These are phyloP conservation scores for Nanorana parkeri DNA, from an alignment of 2,113 vertebrate genomes.

Conservation along the genomic window DNA sequence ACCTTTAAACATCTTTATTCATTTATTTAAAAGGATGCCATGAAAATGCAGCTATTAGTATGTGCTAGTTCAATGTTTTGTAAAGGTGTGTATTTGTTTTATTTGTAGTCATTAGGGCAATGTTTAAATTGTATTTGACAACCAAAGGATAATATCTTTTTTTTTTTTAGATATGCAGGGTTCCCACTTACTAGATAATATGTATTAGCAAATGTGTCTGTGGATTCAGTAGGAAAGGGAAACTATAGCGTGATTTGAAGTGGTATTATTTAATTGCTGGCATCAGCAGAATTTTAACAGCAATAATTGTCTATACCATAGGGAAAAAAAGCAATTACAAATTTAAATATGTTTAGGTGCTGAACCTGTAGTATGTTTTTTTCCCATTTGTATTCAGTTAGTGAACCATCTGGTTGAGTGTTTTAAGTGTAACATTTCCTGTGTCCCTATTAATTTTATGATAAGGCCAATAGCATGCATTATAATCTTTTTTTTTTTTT, in stretches of 20 bases:
- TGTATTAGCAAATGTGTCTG: neutral
- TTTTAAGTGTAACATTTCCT: no score
- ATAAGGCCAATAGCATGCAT: no score
- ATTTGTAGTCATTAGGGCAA: neutral
- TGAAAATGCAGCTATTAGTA: neutral
- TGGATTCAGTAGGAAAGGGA: neutral
- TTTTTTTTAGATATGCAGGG: neutral
- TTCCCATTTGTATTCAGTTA: neutral
- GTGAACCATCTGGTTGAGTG: no score
- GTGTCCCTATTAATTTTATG: no score
- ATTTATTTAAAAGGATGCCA: neutral
- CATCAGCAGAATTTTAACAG: conserved; percentile 21
- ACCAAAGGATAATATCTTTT: neutral
- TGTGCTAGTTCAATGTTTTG: neutral
- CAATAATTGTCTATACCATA: neutral
- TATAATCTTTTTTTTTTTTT: no score
- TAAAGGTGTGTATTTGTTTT: neutral
- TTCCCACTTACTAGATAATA: neutral
- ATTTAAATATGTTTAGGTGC: neutral
- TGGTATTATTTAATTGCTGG: conserved; percentile 10
- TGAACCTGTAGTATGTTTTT: conserved; percentile 4
- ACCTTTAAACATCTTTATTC: conserved; percentile 13
- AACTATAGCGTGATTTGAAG: conserved; percentile 33
- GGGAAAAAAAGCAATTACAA: conserved; percentile 36
- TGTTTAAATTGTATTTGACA: neutral